Evolutionary conservation across 2,797 vertebrate species (phyloP), one percentile per base, ranked within the genome.

Genomic region (Halcyon smyrnensis): DNA sequence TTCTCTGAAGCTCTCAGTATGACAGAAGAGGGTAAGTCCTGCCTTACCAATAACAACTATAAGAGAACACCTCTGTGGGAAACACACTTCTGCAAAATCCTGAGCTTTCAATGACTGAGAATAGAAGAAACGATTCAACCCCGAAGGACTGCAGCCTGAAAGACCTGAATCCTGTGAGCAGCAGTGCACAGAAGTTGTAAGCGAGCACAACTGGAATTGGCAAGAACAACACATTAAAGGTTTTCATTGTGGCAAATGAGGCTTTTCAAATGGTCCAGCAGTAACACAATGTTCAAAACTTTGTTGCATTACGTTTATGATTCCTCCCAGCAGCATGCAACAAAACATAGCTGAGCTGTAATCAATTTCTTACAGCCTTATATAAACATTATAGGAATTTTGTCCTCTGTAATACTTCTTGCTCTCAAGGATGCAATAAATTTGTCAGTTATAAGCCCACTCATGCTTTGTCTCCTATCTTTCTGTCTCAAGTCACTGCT

Each of bases 281-380:
- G 86, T 56, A 97, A 93, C 32, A 91, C 1, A 1, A 25, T 17
- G 45, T 73, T 93, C 89, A 75, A 85, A 88, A 94, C 78, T 81
- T 78, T 34, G 64, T 24, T 74, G 77, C 70, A 8, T 56, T 71
- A 62, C 63, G 60, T 89, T 86, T 89, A 74, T n/a, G 50, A 77
- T 84, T 86, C 81, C 84, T 92, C 90, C 81, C 82, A 94, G 82
- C 71, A 86, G 60, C 74, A 7, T 51, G 57, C 65, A 94, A 87
- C 93, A 95, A 95, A 97, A 91, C 71, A 39, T 54, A 95, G 36
- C 95, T 78, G 70, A 95, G 91, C 86, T 92, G 96, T 84, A 89
- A 95, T 84, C 95, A 93, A 83, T 94, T 94, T 93, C 91, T 92
- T 69, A 85, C 53, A 87, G 90, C 83, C 77, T 90, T 94, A 92